phyloP scores from a whole-genome alignment of 2,888 invertebrate species.

The Orchesellides sinensis region DNA sequence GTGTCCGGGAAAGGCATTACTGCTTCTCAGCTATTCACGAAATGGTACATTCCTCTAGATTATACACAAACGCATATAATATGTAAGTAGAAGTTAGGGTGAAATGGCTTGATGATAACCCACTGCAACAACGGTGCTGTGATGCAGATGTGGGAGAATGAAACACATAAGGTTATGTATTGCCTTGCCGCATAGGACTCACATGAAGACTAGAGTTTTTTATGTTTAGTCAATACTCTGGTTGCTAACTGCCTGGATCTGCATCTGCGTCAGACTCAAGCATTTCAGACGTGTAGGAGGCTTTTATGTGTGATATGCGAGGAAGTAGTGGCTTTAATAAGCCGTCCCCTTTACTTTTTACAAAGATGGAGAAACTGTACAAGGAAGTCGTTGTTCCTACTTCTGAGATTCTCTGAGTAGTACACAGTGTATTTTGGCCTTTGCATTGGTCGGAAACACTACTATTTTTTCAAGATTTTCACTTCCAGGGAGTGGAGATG shows the following conservation, averaged over 20 bases:
- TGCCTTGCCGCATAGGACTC: not conserved
- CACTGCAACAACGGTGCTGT: not conserved
- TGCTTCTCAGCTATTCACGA: too few relatives aligned
- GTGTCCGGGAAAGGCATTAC: too few relatives aligned
- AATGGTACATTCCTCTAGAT: too few relatives aligned
- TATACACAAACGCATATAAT: too few relatives aligned
- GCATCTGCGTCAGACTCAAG: slow-evolving; percentile 53
- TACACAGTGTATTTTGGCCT: slow-evolving; percentile 21
- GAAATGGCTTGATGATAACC: too few relatives aligned
- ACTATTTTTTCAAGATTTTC: slow-evolving; percentile 40
- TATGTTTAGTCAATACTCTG: slow-evolving; percentile 61
- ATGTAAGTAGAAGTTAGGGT: too few relatives aligned
- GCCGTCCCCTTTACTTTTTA: not conserved
- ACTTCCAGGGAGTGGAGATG: slow-evolving; percentile 53
- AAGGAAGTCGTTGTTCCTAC: not conserved
- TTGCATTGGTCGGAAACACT: slow-evolving; percentile 26
- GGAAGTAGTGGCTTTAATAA: not conserved
- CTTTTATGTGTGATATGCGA: not conserved
- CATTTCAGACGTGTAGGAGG: too few relatives aligned
- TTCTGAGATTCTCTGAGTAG: slow-evolving; percentile 42
- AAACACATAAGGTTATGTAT: not conserved
- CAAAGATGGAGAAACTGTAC: not conserved
- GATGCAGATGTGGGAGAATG: slow-evolving; percentile 14
- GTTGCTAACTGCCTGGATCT: slow-evolving; percentile 23
- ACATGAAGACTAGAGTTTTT: not conserved